These are phyloP conservation scores for Apamea sordens DNA, from an alignment of 2,888 invertebrate species.

Conservation along the genomic window DNA sequence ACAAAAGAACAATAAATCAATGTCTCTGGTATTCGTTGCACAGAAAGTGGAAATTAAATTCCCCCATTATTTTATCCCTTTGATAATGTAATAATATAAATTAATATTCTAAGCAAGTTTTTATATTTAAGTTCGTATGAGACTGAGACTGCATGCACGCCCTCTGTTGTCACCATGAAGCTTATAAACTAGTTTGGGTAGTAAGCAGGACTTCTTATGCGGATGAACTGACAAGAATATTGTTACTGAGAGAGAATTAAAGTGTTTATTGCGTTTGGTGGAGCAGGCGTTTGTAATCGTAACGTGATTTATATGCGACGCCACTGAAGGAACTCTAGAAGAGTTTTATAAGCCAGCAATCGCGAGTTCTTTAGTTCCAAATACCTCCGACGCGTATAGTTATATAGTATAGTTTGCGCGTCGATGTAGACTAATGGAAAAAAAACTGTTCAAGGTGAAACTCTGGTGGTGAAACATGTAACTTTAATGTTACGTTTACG, in stretches of 20 bases:
- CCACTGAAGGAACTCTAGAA: neutral
- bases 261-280: constrained; percentile 49
- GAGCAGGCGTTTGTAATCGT: constrained; percentile 46
- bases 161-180: constrained; percentile 56
- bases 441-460: constrained; percentile 9
- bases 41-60: constrained; percentile 56
- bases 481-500: constrained; percentile 37
- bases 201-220: constrained; percentile 60
- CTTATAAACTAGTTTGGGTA: constrained; percentile 48
- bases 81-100: constrained; percentile 53
- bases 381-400: neutral
- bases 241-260: constrained; percentile 62
- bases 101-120: constrained; percentile 67
- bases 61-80: constrained; percentile 63
- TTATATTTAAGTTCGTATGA: constrained; percentile 73
- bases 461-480: neutral
- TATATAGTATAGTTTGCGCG: too few species aligned
- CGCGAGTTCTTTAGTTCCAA: constrained; percentile 9
- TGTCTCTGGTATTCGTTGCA: constrained; percentile 27
- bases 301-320: constrained; percentile 29
- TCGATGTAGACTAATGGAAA: too few species aligned
- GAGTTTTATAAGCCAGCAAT: neutral
- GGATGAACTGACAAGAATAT: constrained; percentile 65
- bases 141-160: constrained; percentile 74
- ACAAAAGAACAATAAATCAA: constrained; percentile 3